These are phyloP conservation scores for Hystrix cristata DNA, from an alignment of 2,113 vertebrate genomes.

Conservation along the genomic window DNA sequence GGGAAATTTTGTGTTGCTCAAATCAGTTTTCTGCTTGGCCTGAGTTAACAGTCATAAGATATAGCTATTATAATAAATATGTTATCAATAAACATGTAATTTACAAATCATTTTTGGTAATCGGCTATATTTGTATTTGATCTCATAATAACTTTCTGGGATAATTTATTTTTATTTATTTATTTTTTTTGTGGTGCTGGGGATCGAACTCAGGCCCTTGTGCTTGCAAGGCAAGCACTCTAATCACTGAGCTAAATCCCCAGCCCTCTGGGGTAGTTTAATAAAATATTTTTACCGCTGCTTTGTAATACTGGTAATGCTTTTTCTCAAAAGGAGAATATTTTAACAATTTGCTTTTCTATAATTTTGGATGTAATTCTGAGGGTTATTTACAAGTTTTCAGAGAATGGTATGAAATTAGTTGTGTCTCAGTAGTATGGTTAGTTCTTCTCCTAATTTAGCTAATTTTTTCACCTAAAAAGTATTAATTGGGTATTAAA, in stretches of 20 bases:
- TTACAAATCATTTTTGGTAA: slow-evolving; percentile 45
- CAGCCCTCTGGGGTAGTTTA: neutral
- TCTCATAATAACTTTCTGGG: neutral
- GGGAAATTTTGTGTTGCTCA: slow-evolving; percentile 15
- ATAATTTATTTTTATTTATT: neutral
- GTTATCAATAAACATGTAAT: neutral
- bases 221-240: too few species aligned
- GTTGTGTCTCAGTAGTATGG: neutral
- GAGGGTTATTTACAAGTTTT: slow-evolving; percentile 35
- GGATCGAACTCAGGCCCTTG: too few species aligned
- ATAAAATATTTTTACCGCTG: slow-evolving; percentile 41
- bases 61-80: slow-evolving; percentile 8
- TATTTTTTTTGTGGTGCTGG: too few species aligned
- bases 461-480: neutral
- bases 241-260: neutral
- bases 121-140: neutral
- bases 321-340: slow-evolving; percentile 53
- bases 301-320: neutral
- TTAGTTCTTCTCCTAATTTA: neutral
- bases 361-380: neutral
- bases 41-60: slow-evolving; percentile 13
- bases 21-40: slow-evolving; percentile 3
- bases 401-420: slow-evolving; percentile 46
- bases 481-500: neutral
- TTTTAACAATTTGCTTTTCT: slow-evolving; percentile 40